These are phyloP conservation scores for Neolamprologus hecqui DNA, from an alignment of 2,113 vertebrate species.

Conservation along the genomic window DNA sequence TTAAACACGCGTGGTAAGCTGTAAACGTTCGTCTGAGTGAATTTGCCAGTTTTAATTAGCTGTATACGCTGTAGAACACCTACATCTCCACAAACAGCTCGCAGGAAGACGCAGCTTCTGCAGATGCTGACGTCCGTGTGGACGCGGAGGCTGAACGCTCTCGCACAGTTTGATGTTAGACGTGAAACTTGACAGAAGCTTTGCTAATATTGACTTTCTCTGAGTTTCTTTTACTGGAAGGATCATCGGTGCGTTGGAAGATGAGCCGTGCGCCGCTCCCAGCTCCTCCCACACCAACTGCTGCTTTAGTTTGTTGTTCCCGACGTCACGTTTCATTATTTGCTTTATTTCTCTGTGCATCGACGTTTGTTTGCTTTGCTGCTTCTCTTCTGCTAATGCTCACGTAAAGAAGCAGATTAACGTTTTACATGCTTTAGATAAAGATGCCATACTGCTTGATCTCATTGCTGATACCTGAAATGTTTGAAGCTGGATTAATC, in stretches of 20 bases:
- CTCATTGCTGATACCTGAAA: neutral
- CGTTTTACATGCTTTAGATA: neutral
- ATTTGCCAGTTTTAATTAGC: neutral
- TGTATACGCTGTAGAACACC: neutral
- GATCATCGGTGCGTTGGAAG: neutral
- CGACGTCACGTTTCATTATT: neutral
- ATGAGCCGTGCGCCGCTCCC: neutral
- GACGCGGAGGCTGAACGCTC: neutral
- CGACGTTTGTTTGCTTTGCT: neutral
- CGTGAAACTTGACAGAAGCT: neutral
- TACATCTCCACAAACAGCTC: rapidly evolving
- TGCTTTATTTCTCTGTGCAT: neutral
- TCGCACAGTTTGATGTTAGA: neutral
- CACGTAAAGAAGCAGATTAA: neutral
- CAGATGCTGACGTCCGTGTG: neutral
- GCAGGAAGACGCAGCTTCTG: neutral
- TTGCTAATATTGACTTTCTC: neutral
- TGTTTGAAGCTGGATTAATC: neutral
- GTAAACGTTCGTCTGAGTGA: neutral
- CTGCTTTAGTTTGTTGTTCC: neutral
- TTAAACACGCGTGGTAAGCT: neutral
- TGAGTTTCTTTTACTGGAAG: neutral
- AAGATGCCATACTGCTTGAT: neutral
- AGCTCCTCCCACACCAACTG: neutral
- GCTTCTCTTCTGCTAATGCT: neutral